Percentiles rank a stretch among this genome's conserved stretches.
These are phyloP conservation scores for Saguinus imperator DNA, from an alignment of 2,113 vertebrate species.

Conservation along the genomic window DNA sequence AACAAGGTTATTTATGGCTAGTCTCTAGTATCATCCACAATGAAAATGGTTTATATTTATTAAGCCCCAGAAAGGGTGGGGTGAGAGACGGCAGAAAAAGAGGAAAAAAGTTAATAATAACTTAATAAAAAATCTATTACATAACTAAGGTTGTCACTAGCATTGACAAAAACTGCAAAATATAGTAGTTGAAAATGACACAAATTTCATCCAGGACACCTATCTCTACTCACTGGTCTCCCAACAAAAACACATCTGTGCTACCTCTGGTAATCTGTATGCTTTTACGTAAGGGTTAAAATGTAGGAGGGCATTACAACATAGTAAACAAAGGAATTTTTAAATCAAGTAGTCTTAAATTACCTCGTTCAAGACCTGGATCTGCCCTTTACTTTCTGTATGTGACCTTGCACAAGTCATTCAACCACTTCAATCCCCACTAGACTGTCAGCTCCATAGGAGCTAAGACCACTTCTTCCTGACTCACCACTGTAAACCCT, in stretches of 20 bases:
- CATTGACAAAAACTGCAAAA: not conserved
- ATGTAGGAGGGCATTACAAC: not conserved
- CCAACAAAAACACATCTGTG: not conserved
- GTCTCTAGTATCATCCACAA: constrained; percentile 28
- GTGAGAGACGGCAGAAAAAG: not conserved
- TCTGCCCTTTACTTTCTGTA: not conserved
- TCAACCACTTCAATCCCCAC: not conserved
- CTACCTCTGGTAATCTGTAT: not conserved
- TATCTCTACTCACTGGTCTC: not conserved
- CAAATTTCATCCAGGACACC: not conserved
- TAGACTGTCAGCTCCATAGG: not conserved
- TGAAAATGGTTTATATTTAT: constrained; percentile 9
- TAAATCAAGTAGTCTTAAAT: not conserved
- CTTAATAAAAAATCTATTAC: not conserved
- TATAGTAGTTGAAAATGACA: not conserved
- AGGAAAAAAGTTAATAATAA: not conserved
- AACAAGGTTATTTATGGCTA: constrained; percentile 33
- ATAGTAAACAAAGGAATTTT: not conserved
- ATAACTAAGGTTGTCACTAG: constrained; percentile 6
- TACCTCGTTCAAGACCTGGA: not conserved
- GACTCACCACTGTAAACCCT: not conserved
- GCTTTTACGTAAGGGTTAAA: not conserved
- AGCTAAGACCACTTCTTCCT: not conserved
- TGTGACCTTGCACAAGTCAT: constrained; percentile 63
- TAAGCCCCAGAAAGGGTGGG: not conserved